These are phyloP conservation scores for Diadromus collaris DNA, from an alignment of 2,888 invertebrate genomes.

Conservation along the genomic window DNA sequence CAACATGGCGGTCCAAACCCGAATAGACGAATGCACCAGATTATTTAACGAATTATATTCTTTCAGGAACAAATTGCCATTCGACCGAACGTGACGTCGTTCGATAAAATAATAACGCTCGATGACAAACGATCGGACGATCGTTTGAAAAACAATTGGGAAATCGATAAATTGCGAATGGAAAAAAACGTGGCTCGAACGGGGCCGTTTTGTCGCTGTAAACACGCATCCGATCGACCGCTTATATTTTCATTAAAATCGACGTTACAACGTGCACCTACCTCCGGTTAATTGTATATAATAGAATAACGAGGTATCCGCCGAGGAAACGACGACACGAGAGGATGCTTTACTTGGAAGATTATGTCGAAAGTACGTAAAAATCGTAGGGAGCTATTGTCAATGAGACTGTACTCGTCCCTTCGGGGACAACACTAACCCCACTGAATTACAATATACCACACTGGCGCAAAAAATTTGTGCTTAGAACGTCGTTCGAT, in stretches of 20 bases:
- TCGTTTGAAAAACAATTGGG: background rate
- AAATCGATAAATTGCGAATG: constrained; percentile 2
- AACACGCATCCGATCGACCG: constrained; percentile 74
- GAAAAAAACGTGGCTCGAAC: constrained; percentile 62
- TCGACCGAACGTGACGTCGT: background rate
- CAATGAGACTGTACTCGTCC: constrained; percentile 21
- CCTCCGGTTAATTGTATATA: constrained; percentile 70
- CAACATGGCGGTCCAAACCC: constrained; percentile 55
- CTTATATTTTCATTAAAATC: constrained; percentile 68
- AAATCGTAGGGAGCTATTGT: constrained; percentile 43
- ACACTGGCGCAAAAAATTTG: constrained; percentile 47
- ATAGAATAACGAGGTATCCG: constrained; percentile 66
- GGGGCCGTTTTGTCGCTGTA: constrained; percentile 70
- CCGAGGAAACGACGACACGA: constrained; percentile 65
- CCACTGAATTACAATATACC: constrained; percentile 59
- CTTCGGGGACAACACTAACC: constrained; percentile 68
- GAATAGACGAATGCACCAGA: constrained; percentile 44
- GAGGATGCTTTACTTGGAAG: constrained; percentile 98
- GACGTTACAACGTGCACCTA: constrained; percentile 64
- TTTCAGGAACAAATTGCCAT: constrained; percentile 39
- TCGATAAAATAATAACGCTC: constrained; percentile 21
- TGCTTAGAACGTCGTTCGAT: constrained; percentile 39
- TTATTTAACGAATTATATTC: constrained; percentile 49
- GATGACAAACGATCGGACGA: constrained; percentile 19
- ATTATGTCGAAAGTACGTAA: constrained; percentile 98